phyloP scores from a whole-genome alignment of 2,888 invertebrate species.

The Alsophila aescularia region DNA sequence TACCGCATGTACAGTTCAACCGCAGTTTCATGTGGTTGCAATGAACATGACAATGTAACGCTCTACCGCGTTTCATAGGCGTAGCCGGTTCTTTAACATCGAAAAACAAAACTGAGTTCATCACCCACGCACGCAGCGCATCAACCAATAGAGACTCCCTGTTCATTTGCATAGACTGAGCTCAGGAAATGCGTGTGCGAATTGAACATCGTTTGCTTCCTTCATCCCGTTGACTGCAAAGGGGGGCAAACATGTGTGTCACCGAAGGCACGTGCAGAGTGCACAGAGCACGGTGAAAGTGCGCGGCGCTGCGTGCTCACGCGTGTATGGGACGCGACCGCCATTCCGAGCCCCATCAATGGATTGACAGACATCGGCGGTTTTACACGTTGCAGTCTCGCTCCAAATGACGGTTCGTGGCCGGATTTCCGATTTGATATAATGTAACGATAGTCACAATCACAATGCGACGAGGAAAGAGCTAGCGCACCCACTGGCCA shows the following conservation, averaged over 20 bases:
- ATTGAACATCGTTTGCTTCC: slow-evolving; percentile 21
- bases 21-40: slow-evolving; percentile 1
- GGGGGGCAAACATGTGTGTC: slow-evolving; percentile 66
- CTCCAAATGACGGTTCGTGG: slow-evolving; percentile 72
- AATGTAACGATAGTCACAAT: slow-evolving; percentile 30
- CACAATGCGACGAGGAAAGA: slow-evolving; percentile 32
- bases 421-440: slow-evolving; percentile 74
- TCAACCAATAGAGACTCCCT: not conserved
- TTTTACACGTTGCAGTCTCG: slow-evolving; percentile 71
- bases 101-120: not conserved
- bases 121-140: slow-evolving; percentile 10
- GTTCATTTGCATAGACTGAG: not conserved
- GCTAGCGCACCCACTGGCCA: slow-evolving; percentile 25
- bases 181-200: slow-evolving; percentile 22
- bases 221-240: slow-evolving; percentile 35
- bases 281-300: slow-evolving; percentile 70
- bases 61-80: not conserved
- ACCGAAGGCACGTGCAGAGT: slow-evolving; percentile 60
- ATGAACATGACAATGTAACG: not conserved
- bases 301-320: slow-evolving; percentile 50
- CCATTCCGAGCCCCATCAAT: slow-evolving; percentile 66
- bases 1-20: not conserved
- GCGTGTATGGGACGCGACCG: slow-evolving; percentile 58
- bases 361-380: slow-evolving; percentile 68
- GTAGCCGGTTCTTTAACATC: not conserved